phyloP scores from a whole-genome alignment of 2,113 vertebrate genomes.

The Paramisgurnus dabryanus region DNA sequence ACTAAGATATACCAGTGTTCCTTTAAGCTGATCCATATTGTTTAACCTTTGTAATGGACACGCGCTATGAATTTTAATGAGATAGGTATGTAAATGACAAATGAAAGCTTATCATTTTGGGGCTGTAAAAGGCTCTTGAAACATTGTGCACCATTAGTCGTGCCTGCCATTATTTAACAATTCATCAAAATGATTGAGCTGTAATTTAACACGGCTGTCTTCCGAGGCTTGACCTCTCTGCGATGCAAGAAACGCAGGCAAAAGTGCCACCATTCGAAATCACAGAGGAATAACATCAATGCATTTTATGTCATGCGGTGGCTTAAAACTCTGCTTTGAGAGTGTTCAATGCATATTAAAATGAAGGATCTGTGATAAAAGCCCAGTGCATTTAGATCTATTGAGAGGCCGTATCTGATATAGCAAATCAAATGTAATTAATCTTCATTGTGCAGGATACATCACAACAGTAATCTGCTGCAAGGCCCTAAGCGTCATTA shows the following conservation, averaged over 20 bases:
- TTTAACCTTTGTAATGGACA: slow-evolving; percentile 32
- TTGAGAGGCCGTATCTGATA: slow-evolving; percentile 60
- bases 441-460: slow-evolving; percentile 64
- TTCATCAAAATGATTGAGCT: slow-evolving; percentile 54
- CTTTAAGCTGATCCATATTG: slow-evolving; percentile 10
- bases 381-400: slow-evolving; percentile 36
- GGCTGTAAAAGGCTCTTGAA: slow-evolving; percentile 23
- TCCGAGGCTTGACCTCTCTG: slow-evolving; percentile 49
- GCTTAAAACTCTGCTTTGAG: slow-evolving; percentile 40
- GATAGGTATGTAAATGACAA: slow-evolving; percentile 25
- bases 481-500: slow-evolving; percentile 61
- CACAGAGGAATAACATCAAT: slow-evolving; percentile 39
- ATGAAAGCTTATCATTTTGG: slow-evolving; percentile 17
- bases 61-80: slow-evolving; percentile 25
- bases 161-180: slow-evolving; percentile 43
- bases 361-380: slow-evolving; percentile 59
- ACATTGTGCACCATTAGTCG: slow-evolving; percentile 13
- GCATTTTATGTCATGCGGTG: neutral
- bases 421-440: slow-evolving; percentile 72
- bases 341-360: slow-evolving; percentile 66
- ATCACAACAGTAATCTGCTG: slow-evolving; percentile 64
- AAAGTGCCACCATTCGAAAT: slow-evolving; percentile 49
- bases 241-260: slow-evolving; percentile 46
- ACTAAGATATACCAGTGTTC: neutral
- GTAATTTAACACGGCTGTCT: slow-evolving; percentile 52